Base-by-base conservation (phyloP, 2,113 vertebrate genomes). In the Neoarius graeffei region DNA sequence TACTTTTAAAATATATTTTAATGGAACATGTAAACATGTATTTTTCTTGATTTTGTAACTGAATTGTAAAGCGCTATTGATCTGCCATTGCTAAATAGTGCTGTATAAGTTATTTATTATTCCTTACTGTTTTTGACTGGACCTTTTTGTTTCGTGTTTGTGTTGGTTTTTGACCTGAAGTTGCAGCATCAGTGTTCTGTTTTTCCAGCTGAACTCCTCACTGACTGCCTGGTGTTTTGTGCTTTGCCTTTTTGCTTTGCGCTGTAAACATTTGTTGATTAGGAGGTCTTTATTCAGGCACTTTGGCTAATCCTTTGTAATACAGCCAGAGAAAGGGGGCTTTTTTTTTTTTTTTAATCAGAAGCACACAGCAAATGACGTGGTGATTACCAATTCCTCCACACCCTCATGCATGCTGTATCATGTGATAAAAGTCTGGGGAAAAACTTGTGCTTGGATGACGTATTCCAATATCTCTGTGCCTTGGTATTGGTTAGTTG, bases 231-330 rank as follows among this genome's bases (percentile, higher is more conserved):
- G 27, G 35, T 84, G 10, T 62, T 35, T 84, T 84, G 71, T 84
- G 59, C 27, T 79, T 42, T 42, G 35, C 35, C 2, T 52, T 84
- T 84, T 59, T 84, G 59, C 27, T 79, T 25, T n/a, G 6, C 27
- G 73, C 73, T 84, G 87, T 56, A 84, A 88, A 84, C 30, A 67
- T 60, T 42, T 69, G n/a, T 80, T 84, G 73, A 79, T 69, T 27
- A 59, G 14, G 25, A 57, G 19, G 7, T 20, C n/a, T 84, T 79
- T 64, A 66, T 77, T 19, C 0, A 56, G 20, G 48, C 14, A 13
- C 10, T 84, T 80, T 80, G 60, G 60, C 27, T 85, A 88, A 88
- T 88, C 62, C 73, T 50, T 57, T 87, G 35, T 52, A 42, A 5
- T 27, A 19, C 60, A 67, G 30, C 13, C 9, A 59, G 25, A 77